phyloP scores from a whole-genome alignment of 2,888 invertebrate species.

The Dilophus febrilis region DNA sequence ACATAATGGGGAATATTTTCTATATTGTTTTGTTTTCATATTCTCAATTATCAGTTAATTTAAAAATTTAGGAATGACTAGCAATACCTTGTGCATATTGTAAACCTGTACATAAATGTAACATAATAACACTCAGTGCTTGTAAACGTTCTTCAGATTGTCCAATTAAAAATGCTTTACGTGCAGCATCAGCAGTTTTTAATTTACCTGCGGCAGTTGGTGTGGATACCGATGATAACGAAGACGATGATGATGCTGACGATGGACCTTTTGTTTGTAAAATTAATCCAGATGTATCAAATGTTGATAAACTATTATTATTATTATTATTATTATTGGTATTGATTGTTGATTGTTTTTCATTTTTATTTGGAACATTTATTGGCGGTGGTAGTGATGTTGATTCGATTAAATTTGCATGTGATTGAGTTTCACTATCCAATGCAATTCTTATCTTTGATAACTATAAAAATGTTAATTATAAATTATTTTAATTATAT shows the following conservation, averaged over 20 bases:
- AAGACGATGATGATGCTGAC: neutral
- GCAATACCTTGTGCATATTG: constrained; percentile 37
- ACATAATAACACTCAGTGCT: constrained; percentile 79
- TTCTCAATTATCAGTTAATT: no score
- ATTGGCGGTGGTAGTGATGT: constrained; percentile 26
- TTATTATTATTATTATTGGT: no score
- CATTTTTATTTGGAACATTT: constrained; percentile 25
- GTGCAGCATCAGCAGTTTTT: constrained; percentile 8
- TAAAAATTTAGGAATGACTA: no score
- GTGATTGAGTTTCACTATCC: constrained; percentile 48
- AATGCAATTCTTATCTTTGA: constrained; percentile 56
- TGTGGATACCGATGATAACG: neutral
- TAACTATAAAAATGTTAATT: constrained; percentile 34
- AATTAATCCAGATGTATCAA: neutral
- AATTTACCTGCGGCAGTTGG: neutral
- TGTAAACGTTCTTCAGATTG: constrained; percentile 76
- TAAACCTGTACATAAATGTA: constrained; percentile 87
- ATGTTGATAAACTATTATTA: neutral
- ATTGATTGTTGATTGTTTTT: constrained; percentile 6
- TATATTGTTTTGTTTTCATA: no score
- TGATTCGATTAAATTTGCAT: constrained; percentile 31
- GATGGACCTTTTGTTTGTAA: neutral
- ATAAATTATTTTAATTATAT: neutral
- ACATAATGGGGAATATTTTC: no score
- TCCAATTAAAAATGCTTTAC: constrained; percentile 30